Evolutionary conservation across 2,113 vertebrate species (phyloP).

Genomic region (Nesoenas mayeri): DNA sequence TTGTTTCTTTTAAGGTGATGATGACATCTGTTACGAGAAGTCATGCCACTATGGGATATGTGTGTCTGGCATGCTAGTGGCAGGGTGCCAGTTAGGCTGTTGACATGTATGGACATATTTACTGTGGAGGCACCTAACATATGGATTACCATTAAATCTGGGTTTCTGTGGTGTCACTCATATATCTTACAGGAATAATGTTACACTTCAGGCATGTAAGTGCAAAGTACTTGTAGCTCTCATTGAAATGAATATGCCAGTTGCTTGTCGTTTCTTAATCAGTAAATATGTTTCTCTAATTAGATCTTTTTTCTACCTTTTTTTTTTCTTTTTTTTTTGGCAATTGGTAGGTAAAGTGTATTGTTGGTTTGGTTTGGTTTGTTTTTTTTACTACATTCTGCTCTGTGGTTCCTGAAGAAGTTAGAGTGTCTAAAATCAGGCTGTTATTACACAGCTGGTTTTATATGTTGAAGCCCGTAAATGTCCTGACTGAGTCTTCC

Average conservation of each 20-base stretch:
- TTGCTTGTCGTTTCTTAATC: background rate
- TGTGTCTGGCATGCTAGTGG: rapidly evolving
- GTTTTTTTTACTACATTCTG: background rate
- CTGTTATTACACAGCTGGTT: background rate
- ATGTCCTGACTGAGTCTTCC: background rate
- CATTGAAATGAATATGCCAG: background rate
- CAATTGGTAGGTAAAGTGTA: background rate
- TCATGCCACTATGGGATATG: background rate
- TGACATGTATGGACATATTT: background rate
- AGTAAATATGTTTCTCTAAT: background rate
- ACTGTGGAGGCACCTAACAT: background rate
- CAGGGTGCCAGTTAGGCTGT: background rate
- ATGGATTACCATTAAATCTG: background rate
- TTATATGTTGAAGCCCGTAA: background rate
- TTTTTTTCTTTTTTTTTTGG: background rate
- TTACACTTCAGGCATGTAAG: background rate
- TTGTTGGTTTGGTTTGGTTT: background rate
- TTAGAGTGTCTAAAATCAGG: background rate
- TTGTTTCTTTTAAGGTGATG: background rate
- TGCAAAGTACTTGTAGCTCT: background rate
- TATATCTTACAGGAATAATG: background rate
- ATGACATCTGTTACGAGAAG: background rate
- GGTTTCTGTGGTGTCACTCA: background rate
- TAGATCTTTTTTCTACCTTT: background rate
- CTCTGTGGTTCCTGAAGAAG: background rate